Evolutionary conservation across 1,140 invertebrate species (phyloP), one percentile per base, ranked within the genome.

Genomic region (Panagrolaimus sp.): DNA sequence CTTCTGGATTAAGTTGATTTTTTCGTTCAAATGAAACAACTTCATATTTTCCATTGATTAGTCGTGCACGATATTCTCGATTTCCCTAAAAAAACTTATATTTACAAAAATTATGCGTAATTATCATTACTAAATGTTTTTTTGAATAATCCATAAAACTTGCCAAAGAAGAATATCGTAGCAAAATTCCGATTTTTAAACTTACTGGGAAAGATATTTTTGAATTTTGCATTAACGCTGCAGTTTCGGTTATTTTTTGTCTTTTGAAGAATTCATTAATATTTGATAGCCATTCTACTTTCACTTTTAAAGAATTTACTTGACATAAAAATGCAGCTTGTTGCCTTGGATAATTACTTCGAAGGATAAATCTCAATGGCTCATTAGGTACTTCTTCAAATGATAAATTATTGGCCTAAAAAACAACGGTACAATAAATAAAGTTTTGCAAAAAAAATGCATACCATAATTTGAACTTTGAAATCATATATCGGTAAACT

Each of bases 11-110:
- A 84, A 93, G 88, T 82, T 94, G 91, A 57, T 81, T 38, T 7
- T 4, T 83, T 86, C 97, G 94, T 85, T 97, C 94, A 89, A 98
- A 93, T 87, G 97, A 89, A 86, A 94, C 97, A 87, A 96, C 89
- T 87, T 98, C 95, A 84, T 94, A n/a, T 96, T 79, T 93, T 96
- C 83, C 92, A 93, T 88, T 97, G 93, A 83, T 92, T 96, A 87
- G n/a, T n/a, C n/a, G n/a, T n/a, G n/a, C n/a, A n/a, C n/a, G n/a
- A 94, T 96, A 88, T 96, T 95, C 84, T 92, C 93, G 86, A 94
- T 97, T 87, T 93, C 93, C 93, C 97, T n/a, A 38, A 38, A 38
- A 38, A 38, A 38, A 38, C n/a, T n/a, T n/a, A n/a, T n/a, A n/a
- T n/a, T n/a, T n/a, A n/a, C n/a, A n/a, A n/a, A n/a, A n/a, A n/a